Evolutionary conservation across 2,888 invertebrate species (phyloP), one percentile per base, ranked within the genome.

Genomic region (Deroplatys truncata): DNA sequence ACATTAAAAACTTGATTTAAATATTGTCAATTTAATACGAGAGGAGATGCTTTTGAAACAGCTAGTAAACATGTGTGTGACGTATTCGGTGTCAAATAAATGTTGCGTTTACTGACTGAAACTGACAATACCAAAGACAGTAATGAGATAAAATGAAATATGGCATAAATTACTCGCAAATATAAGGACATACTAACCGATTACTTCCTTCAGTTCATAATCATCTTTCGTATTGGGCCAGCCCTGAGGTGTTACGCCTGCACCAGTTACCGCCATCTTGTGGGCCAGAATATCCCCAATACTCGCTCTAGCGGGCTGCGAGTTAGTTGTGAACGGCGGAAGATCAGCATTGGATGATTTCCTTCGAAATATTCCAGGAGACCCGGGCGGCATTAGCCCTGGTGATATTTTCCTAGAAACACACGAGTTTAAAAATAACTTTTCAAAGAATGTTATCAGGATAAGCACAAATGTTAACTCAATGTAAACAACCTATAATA

Each of bases 201-300:
- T 98, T 92, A 98, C 97, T 94, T 98, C 98, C 92, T 97, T 96
- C 92, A 99, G 94, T 94, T 98, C 98, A 94, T 99, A 99, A 94
- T 98, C 98, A 93, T 98, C 97, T 94, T 97, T 97, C 93, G 96
- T 96, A 94, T 98, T 98, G 91, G 98, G 97, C 98, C 98, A 98
- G 93, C 93, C 94, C 92, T 93, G 91, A 83, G 91, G 91, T 85
- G 92, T 89, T 88, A 91, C 88, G 85, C 91, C 90, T 88, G 91
- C 91, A 89, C 92, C 91, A 90, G 91, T 91, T 91, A 94, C 94
- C 93, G 95, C 95, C 95, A 95, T 95, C 94, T 95, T 95, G 93
- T 94, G 94, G 91, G 95, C 94, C 93, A 95, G 94, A 93, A 94
- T 94, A 93, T 94, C 94, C 91, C 94, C 94, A 92, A 94, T 94